Base-by-base conservation (phyloP, 2,113 vertebrate genomes). In the Synchiropus splendidus region DNA sequence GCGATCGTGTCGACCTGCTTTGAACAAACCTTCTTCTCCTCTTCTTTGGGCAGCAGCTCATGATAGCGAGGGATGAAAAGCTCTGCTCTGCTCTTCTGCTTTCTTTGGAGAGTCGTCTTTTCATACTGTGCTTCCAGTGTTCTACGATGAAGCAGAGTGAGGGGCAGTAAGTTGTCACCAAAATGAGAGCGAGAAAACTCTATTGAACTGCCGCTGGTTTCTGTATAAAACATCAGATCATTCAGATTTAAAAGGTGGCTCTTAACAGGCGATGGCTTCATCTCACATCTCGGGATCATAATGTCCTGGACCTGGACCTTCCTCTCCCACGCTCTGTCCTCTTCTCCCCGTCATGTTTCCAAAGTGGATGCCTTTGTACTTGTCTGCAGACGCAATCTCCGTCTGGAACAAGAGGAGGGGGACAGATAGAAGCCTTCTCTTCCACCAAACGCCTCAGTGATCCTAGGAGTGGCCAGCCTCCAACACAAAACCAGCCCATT, bases 321-420 rank as follows among this genome's bases (percentile, higher is more conserved):
- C 61, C 0, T 42, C 45, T 48, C 46, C 30, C 35, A 53, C 72
- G 74, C 70, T 61, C n/a, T 70, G 48, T 1, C 9, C 36, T 4
- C 27, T 52, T 67, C 67, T 83, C 60, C 72, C 84, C 12, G 67
- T 80, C 77, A 67, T 72, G 45, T 58, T 76, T 42, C 72, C 80
- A 66, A 89, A 91, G 62, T 79, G 59, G 34, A 86, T 44, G 8
- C 82, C 83, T 79, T 86, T 85, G 43, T 87, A 88, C 62, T 86
- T 89, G 48, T 79, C 40, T 10, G 65, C 49, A 51, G 74, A 67
- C n/a, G 18, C 77, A 41, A 30, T 30, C 65, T 75, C 51, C 40
- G 42, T 44, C 85, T 79, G 48, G 40, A 50, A 48, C 53, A 31
- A n/a, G 49, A 45, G 12, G 2, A 12, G 18, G 13, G 12, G 16